Evolutionary conservation across 1,140 invertebrate species (phyloP).

Genomic region (Battus philenor): DNA sequence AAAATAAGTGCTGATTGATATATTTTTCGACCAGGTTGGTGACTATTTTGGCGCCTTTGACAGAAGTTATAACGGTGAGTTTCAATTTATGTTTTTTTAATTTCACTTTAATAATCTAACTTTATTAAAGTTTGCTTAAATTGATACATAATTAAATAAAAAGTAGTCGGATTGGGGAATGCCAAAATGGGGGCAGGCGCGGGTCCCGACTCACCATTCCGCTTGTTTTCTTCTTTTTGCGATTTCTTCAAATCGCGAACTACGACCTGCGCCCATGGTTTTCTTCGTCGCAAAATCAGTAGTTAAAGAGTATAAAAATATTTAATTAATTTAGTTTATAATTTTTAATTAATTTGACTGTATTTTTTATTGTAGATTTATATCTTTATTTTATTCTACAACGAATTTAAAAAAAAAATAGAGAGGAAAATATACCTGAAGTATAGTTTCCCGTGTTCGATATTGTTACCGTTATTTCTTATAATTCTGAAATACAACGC

Average conservation of each 20-base stretch:
- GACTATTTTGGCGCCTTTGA: constrained; percentile 44
- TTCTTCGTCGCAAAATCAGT: constrained; percentile 11
- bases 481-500: constrained; percentile 1
- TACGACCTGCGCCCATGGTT: no score
- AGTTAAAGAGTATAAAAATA: constrained; percentile 13
- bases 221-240: constrained; percentile 57
- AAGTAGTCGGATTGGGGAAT: constrained; percentile 42
- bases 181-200: constrained; percentile 33
- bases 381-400: no score
- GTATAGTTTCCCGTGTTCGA: no score
- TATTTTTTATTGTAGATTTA: background rate
- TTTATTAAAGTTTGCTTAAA: constrained; percentile 23
- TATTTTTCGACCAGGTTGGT: constrained; percentile 50
- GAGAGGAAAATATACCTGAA: no score
- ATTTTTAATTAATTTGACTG: background rate
- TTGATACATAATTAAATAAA: constrained; percentile 31
- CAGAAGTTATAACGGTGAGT: constrained; percentile 59
- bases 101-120: constrained; percentile 12
- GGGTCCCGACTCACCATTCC: constrained; percentile 43
- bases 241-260: constrained; percentile 51
- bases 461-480: background rate
- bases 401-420: no score
- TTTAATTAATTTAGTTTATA: background rate
- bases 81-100: constrained; percentile 18
- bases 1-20: constrained; percentile 17